A percentile compares a stretch with the other conserved stretches of the same genome.
These are phyloP conservation scores for Callaeas wilsoni DNA, from an alignment of 2,113 vertebrate species.

Conservation along the genomic window DNA sequence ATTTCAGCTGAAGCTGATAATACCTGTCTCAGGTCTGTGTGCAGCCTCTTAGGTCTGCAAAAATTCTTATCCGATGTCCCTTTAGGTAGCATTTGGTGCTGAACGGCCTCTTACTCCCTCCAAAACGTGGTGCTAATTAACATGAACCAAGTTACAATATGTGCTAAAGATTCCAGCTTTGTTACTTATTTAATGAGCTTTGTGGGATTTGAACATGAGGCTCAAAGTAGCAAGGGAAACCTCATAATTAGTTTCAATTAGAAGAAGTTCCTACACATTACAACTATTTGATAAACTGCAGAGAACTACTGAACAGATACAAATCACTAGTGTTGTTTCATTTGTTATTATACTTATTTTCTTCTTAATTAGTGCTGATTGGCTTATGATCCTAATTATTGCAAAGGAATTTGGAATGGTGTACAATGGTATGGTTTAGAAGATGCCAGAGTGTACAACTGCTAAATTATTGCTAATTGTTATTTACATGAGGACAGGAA, in stretches of 20 bases:
- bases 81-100: conserved; percentile 41
- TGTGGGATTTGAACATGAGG: conserved; percentile 76
- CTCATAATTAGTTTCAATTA: conserved; percentile 83
- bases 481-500: conserved; percentile 78
- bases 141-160: conserved; percentile 71
- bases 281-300: conserved; percentile 75
- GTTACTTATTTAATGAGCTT: conserved; percentile 81
- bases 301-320: conserved; percentile 74
- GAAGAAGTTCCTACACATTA: conserved; percentile 74
- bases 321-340: conserved; percentile 77
- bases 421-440: conserved; percentile 77
- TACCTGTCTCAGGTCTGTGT: neutral
- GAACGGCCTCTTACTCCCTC: conserved; percentile 59
- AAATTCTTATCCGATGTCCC: conserved; percentile 14
- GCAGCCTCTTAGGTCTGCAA: neutral
- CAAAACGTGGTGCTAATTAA: conserved; percentile 72
- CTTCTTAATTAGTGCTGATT: conserved; percentile 79
- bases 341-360: conserved; percentile 80
- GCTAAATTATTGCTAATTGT: conserved; percentile 82
- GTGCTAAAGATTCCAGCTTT: conserved; percentile 77
- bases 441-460: conserved; percentile 78
- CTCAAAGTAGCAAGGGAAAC: conserved; percentile 77
- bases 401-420: conserved; percentile 78
- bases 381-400: conserved; percentile 79
- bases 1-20: neutral